These are phyloP conservation scores for Macrobrachium rosenbergii DNA, from an alignment of 1,140 invertebrate species.

Conservation along the genomic window DNA sequence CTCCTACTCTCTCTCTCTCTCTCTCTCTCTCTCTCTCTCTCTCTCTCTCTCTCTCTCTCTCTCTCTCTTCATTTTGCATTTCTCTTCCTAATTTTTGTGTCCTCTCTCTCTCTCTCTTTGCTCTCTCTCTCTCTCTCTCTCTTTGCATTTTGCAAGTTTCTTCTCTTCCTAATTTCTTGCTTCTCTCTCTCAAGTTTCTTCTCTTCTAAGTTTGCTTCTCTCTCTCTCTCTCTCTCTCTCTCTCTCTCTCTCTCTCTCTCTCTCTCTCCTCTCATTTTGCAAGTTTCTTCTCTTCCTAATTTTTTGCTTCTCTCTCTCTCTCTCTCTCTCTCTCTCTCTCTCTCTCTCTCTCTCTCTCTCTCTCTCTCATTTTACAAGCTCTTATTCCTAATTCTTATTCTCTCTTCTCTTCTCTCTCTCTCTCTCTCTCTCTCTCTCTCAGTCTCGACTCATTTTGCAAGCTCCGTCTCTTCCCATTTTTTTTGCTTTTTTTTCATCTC, in stretches of 20 bases:
- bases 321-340: constrained; percentile 24
- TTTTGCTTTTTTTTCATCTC: no score
- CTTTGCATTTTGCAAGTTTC: no score
- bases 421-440: neutral
- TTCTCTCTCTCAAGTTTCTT: constrained; percentile 16
- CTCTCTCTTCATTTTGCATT: neutral
- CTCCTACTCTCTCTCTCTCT: neutral
- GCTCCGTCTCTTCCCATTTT: no score
- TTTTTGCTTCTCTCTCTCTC: neutral
- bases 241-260: neutral
- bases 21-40: constrained; percentile 21
- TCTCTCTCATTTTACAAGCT: neutral
- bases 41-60: constrained; percentile 21
- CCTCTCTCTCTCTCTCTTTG: constrained; percentile 14
- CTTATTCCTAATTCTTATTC: neutral
- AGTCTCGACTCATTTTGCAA: no score
- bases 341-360: constrained; percentile 21
- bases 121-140: neutral
- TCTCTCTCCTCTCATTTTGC: neutral
- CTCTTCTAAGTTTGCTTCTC: no score
- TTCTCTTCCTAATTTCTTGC: no score
- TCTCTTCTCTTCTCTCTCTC: neutral
- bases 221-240: constrained; percentile 21
- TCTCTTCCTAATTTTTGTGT: no score
- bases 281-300: no score